Evolutionary conservation across 2,888 invertebrate genomes (phyloP).

Genomic region (Drosophila pseudotalamancana): DNA sequence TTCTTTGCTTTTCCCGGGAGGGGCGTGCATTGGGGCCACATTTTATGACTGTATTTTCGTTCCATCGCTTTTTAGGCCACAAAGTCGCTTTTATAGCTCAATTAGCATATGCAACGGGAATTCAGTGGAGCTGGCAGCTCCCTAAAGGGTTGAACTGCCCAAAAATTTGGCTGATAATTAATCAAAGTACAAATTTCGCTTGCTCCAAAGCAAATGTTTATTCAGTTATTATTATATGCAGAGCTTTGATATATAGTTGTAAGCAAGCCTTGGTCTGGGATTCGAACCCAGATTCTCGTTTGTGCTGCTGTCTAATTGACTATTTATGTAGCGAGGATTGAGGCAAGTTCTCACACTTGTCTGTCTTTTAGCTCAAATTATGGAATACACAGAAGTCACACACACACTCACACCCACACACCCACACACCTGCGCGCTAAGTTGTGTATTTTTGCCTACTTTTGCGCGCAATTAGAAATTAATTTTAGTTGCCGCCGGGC

Average conservation of each 20-base stretch:
- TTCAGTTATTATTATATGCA: too few relatives aligned
- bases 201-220: too few relatives aligned
- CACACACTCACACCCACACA: not conserved
- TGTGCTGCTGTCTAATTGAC: too few relatives aligned
- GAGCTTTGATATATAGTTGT: too few relatives aligned
- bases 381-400: too few relatives aligned
- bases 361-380: too few relatives aligned
- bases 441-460: conserved; percentile 59
- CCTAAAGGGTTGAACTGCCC: conserved; percentile 39
- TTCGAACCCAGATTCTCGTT: too few relatives aligned
- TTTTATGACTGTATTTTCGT: conserved; percentile 70
- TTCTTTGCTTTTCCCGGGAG: not conserved
- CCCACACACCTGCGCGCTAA: not conserved
- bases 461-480: conserved; percentile 79
- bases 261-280: too few relatives aligned
- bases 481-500: conserved; percentile 60
- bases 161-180: conserved; percentile 47
- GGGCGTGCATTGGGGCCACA: conserved; percentile 20
- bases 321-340: too few relatives aligned
- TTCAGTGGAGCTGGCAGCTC: too few relatives aligned
- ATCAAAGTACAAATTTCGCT: conserved; percentile 42
- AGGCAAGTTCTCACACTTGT: too few relatives aligned
- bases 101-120: conserved; percentile 66
- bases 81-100: conserved; percentile 77
- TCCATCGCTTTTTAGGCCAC: conserved; percentile 45